Percentiles rank a stretch among this genome's conserved stretches.
Conservation (phyloP, 2,113 vertebrate species). For the chimpanzee (Pan troglodytes) region NHGRI_mPanTro3-v2.1_pri NC_072411.2:135739001-135739500, state of each 20-base stretch:
- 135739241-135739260: constrained; percentile 99
- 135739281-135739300: constrained; percentile 92
- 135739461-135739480: constrained; percentile 87
- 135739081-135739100: constrained; percentile 49
- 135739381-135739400: neutral
- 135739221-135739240: constrained; percentile 90
- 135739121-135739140: constrained; percentile 12
- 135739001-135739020: neutral
- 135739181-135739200: neutral
- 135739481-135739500: constrained; percentile 90
- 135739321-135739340: constrained; percentile 98
- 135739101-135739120: neutral
- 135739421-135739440: neutral
- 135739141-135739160: neutral
- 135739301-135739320: constrained; percentile 93
- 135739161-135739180: neutral
- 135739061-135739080: neutral
- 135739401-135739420: constrained; percentile 59
- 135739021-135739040: constrained; percentile 16
- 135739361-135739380: neutral
- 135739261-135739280: constrained; percentile 98
- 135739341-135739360: constrained; percentile 60
- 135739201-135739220: constrained; percentile 89
- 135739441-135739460: constrained; percentile 85
- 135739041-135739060: neutral